Percentiles rank a stretch among this genome's conserved stretches.
Evolutionary conservation across 2,797 vertebrate species (phyloP).

Genomic region (Xyrichtys novacula): DNA sequence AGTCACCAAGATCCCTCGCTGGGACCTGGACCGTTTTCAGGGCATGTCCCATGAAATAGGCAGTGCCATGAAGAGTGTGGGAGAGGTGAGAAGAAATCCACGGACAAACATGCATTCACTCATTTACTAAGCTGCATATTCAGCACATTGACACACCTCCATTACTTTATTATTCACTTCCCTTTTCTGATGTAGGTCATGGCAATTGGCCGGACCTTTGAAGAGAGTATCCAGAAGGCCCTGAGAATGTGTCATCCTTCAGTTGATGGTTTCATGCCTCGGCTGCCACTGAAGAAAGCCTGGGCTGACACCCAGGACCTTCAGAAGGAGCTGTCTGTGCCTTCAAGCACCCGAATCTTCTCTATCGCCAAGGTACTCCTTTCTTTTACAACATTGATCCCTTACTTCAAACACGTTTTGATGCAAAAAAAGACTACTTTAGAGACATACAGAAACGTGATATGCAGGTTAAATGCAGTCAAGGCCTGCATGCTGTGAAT

Average conservation of each 20-base stretch:
- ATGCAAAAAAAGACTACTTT: constrained; percentile 27
- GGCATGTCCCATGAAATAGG: constrained; percentile 90
- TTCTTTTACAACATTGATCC: constrained; percentile 40
- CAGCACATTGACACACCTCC: background rate
- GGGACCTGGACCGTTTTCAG: constrained; percentile 96
- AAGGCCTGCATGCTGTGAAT: background rate
- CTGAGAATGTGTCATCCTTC: constrained; percentile 96
- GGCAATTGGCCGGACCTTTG: constrained; percentile 94
- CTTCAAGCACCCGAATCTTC: constrained; percentile 92
- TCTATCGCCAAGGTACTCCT: constrained; percentile 92
- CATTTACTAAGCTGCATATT: background rate
- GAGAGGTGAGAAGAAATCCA: constrained; percentile 86
- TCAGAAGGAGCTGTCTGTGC: constrained; percentile 88
- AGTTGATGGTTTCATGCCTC: constrained; percentile 90
- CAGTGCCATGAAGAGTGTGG: constrained; percentile 97
- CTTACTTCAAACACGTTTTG: constrained; percentile 52
- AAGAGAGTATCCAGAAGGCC: constrained; percentile 96
- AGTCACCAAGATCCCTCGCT: constrained; percentile 96
- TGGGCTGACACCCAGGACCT: constrained; percentile 87
- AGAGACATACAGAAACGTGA: no score
- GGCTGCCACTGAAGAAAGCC: constrained; percentile 91
- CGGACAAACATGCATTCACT: background rate
- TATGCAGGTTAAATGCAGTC: no score
- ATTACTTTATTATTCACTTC: background rate
- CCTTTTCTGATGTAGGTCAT: constrained; percentile 87